Base-by-base conservation (phyloP, 2,888 invertebrate genomes). In the Lasioglossum calceatum region DNA sequence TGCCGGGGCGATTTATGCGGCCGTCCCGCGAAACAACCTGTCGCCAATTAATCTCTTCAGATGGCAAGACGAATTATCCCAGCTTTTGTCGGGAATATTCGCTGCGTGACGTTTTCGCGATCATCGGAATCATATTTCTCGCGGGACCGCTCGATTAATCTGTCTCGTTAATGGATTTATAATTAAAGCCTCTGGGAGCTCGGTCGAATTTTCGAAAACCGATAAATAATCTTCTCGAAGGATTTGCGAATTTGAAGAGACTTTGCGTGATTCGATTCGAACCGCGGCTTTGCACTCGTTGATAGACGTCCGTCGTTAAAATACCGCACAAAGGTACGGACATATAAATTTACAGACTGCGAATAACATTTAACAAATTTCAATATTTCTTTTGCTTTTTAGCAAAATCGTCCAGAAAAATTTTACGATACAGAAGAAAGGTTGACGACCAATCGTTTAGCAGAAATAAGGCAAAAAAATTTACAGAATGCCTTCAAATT, bases 41-140 rank as follows among this genome's bases (percentile, higher is more conserved):
- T 78, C 84, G 61, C 75, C 84, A 47, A 85, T 85, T 83, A 85
- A 85, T 85, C 84, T 83, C 74, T 75, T 83, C 61, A 83, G 74
- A 74, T 61, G 84, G 78, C 70, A 83, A 83, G 84, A 78, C 75
- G 84, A 71, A 85, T 85, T 79, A 83, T 78, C 84, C 61, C 36
- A 61, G 71, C 50, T 47, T 77, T 77, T 77, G 61, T 74, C 73
- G 42, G 44, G n/a, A 83, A 75, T 39, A 58, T 44, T 61, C 47
- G 79, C 7, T 16, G 36, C 47, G 47, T 72, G 47, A 58, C 76
- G 61, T 50, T 77, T 27, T 27, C 72, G 16, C 76, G 39, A 58
- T 79, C 54, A 58, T 58, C 23, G 58, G 70, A 70, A 67, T 67
- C 67, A 27, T 47, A 75, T 75, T 58, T 75, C 44, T 58, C 75